Base-by-base conservation (phyloP, 2,888 invertebrate genomes). In the Luffia ferchaultella region DNA sequence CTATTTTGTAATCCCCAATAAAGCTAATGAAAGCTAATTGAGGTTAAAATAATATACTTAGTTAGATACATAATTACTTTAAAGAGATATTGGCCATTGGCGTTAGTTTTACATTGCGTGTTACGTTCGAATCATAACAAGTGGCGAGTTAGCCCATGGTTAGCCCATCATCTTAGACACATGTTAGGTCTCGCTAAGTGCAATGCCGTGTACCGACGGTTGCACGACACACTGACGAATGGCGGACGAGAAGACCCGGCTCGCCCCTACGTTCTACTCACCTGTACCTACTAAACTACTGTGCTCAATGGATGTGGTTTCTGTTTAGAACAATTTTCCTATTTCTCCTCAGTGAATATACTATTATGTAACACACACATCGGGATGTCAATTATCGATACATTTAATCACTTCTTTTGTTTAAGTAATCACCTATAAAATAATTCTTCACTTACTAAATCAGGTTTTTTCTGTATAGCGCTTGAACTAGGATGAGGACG, bases 121-220 rank as follows among this genome's bases (percentile, higher is more conserved):
- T 30, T 30, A 30, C 30, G 30, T 3, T 12, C 30, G 30, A 30
- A 30, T 30, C 30, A 30, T 68, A 70, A 68, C 70, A 70, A 73
- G 70, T 68, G 67, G 69, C 72, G 65, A 73, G 71, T 73, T 68
- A 64, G 69, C 5, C 30, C 67, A 65, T 66, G 73, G 71, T 73
- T 68, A 64, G 69, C 5, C 30, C 67, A 65, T 66, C 64, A 64
- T 62, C 62, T 62, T 68, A 69, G 73, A 77, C 76, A 76, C 69
- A 72, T 74, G 74, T 74, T 71, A 62, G 65, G 61, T 60, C 68
- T 70, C 73, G 75, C 68, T 76, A 77, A 78, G 78, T 78, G 78
- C 78, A 76, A 64, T 76, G 64, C 69, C 73, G 62, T 77, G 77
- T 77, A 67, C 68, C 63, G 64, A 65, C 64, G 65, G 55, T 61